phyloP scores from a whole-genome alignment of 2,113 vertebrate species.

The Atlantisia rogersi region DNA sequence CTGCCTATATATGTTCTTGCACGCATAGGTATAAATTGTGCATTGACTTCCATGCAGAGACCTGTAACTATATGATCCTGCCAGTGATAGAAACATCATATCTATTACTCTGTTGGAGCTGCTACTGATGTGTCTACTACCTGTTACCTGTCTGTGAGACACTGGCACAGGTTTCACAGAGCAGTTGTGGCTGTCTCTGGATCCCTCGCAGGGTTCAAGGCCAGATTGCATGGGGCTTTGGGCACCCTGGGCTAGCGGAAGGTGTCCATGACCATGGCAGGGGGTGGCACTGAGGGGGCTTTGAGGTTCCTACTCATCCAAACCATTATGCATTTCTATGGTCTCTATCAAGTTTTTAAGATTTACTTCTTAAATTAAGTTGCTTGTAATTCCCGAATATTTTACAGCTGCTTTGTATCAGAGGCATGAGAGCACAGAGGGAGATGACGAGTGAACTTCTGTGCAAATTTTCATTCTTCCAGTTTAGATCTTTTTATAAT shows the following conservation, averaged over 20 bases:
- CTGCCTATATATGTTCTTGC: fast-evolving
- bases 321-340: no score
- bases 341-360: not conserved
- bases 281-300: no score
- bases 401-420: not conserved
- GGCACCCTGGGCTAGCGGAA: no score
- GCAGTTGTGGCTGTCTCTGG: no score
- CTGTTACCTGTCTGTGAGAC: no score
- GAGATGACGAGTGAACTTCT: not conserved
- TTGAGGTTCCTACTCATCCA: no score
- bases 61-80: not conserved
- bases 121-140: not conserved
- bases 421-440: not conserved
- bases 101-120: not conserved
- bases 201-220: no score
- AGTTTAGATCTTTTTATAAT: not conserved
- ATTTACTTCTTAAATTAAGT: not conserved
- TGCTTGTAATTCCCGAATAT: not conserved
- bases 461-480: not conserved
- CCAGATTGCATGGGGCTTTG: no score
- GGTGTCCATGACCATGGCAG: no score
- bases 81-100: not conserved
- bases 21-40: fast-evolving
- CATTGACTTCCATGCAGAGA: not conserved
- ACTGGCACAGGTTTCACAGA: no score